A percentile compares a stretch with the other conserved stretches of the same genome.
Conservation (phyloP, 2,113 vertebrate genomes). For the Scopus umbretta region DNA sequence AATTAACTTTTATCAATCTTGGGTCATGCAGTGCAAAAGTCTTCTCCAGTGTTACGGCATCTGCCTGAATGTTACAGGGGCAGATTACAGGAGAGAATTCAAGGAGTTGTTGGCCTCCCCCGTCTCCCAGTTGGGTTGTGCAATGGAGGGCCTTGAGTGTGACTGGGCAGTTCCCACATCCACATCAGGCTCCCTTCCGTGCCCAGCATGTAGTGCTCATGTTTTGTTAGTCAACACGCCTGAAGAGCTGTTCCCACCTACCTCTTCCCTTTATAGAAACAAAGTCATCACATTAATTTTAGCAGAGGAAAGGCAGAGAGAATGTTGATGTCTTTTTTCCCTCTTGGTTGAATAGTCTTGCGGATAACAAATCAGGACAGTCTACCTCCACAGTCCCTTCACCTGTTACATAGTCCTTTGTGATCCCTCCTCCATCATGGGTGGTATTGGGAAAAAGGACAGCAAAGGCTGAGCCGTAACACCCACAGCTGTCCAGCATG, state of each 20-base stretch:
- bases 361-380: neutral
- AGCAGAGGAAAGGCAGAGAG: neutral
- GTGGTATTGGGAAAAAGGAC: neutral
- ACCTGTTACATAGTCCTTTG: neutral
- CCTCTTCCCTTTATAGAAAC: conserved; percentile 6
- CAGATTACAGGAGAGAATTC: neutral
- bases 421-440: neutral
- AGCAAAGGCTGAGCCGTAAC: neutral
- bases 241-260: conserved; percentile 13
- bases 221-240: neutral
- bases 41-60: neutral
- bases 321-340: neutral
- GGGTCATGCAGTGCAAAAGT: neutral
- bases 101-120: neutral
- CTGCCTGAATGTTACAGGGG: neutral
- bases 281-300: neutral
- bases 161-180: neutral
- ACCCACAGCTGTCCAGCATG: neutral
- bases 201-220: neutral
- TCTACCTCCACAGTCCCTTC: neutral
- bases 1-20: neutral
- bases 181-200: neutral
- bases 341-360: neutral
- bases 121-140: neutral
- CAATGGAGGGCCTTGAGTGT: neutral